Evolutionary conservation across 92 coral and sea anemone genomes (phyloP).

Genomic region (Actinernus sp.): DNA sequence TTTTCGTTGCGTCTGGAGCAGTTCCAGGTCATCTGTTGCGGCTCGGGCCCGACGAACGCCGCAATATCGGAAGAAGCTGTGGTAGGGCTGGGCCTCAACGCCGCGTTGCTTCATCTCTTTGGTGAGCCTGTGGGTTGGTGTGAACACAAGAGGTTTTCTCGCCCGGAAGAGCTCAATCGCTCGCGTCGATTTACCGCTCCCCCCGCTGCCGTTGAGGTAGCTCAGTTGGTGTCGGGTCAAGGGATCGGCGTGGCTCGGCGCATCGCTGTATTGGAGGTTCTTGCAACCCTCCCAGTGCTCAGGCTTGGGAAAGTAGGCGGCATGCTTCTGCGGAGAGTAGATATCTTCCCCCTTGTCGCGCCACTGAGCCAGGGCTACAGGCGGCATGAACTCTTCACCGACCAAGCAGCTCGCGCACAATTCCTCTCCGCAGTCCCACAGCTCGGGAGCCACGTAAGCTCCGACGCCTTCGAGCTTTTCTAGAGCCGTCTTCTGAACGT

Average conservation of each 20-base stretch:
- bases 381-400: neutral
- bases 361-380: too few relatives aligned
- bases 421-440: too few relatives aligned
- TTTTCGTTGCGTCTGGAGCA: too few relatives aligned
- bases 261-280: neutral
- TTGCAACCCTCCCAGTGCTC: neutral
- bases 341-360: too few relatives aligned
- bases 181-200: slow-evolving; percentile 6
- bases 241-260: slow-evolving; percentile 1
- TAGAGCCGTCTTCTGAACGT: neutral
- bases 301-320: neutral
- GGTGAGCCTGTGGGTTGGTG: too few relatives aligned
- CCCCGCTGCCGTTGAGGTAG: slow-evolving; percentile 25
- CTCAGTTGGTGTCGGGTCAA: slow-evolving; percentile 13
- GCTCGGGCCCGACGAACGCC: too few relatives aligned
- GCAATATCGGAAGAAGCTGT: too few relatives aligned
- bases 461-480: neutral
- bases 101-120: slow-evolving; percentile 31
- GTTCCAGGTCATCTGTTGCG: too few relatives aligned
- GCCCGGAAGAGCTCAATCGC: slow-evolving; percentile 1
- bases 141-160: too few relatives aligned
- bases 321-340: too few relatives aligned
- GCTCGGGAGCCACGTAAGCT: too few relatives aligned
- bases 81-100: too few relatives aligned
- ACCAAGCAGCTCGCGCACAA: neutral